phyloP scores from a whole-genome alignment of 2,888 invertebrate species.

The Hylaea fasciaria region DNA sequence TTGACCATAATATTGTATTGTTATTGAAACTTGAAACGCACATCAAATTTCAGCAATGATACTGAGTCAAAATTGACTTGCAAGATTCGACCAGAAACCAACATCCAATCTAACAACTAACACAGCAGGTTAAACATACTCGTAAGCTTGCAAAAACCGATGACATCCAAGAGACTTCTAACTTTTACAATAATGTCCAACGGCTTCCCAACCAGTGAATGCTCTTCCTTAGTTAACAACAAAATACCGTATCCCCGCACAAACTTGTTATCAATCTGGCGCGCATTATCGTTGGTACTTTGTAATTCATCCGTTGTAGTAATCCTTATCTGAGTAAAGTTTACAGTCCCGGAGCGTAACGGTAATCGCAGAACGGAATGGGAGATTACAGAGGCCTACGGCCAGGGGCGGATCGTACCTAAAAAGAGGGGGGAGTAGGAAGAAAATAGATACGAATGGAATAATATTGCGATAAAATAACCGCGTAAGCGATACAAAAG shows the following conservation, averaged over 20 bases:
- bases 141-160: too few relatives aligned
- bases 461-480: neutral
- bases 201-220: too few relatives aligned
- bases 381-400: conserved; percentile 47
- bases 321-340: conserved; percentile 64
- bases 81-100: too few relatives aligned
- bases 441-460: neutral
- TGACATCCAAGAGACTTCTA: too few relatives aligned
- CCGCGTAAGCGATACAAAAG: too few relatives aligned
- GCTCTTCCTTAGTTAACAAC: conserved; percentile 5
- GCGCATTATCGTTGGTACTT: conserved; percentile 44
- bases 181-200: too few relatives aligned
- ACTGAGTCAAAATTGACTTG: too few relatives aligned
- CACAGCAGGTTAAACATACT: too few relatives aligned
- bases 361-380: conserved; percentile 57
- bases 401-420: conserved; percentile 38
- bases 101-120: too few relatives aligned
- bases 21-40: too few relatives aligned
- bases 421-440: neutral
- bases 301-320: conserved; percentile 58
- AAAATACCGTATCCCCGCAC: conserved; percentile 10
- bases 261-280: conserved; percentile 36
- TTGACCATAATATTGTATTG: too few relatives aligned
- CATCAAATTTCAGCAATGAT: too few relatives aligned
- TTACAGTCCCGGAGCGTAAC: conserved; percentile 60